A percentile compares a stretch with the other conserved stretches of the same genome.
phyloP scores from a whole-genome alignment of 1,140 invertebrate species.

The Drosophila parvula region DNA sequence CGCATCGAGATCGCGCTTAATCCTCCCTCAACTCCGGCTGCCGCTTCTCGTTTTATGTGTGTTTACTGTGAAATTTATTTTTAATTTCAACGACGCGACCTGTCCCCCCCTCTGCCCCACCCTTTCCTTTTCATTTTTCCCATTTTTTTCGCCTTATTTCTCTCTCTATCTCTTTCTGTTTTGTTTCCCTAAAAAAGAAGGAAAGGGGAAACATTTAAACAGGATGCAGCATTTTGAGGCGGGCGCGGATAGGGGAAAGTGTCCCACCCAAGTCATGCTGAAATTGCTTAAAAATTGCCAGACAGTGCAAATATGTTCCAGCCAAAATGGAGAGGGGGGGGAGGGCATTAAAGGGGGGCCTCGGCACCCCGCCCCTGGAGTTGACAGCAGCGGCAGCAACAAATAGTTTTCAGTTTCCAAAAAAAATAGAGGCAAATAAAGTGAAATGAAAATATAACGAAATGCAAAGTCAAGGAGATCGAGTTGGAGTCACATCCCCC shows the following conservation, averaged over 20 bases:
- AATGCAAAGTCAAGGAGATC: conserved; percentile 51
- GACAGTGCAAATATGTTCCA: conserved; percentile 81
- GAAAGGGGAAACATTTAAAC: conserved; percentile 75
- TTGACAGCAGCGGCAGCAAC: conserved; percentile 76
- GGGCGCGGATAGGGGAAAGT: conserved; percentile 1
- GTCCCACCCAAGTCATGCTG: conserved; percentile 70
- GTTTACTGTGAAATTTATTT: conserved; percentile 82
- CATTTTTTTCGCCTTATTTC: neutral
- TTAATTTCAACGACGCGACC: conserved; percentile 75
- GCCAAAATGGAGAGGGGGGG: conserved; percentile 10
- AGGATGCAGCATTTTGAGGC: conserved; percentile 65
- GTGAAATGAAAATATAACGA: conserved; percentile 48
- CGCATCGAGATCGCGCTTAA: neutral
- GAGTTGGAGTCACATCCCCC: conserved; percentile 10
- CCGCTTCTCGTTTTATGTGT: conserved; percentile 74
- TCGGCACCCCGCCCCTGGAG: conserved; percentile 20
- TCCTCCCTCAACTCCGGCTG: neutral
- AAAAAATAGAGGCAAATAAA: conserved; percentile 22
- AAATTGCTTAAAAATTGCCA: conserved; percentile 82
- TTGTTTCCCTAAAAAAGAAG: conserved; percentile 3
- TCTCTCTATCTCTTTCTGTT: neutral
- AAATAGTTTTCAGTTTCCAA: conserved; percentile 66
- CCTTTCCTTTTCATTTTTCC: conserved; percentile 6
- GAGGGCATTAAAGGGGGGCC: neutral
- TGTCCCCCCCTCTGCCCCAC: neutral